Evolutionary conservation across 2,113 vertebrate genomes (phyloP).

Genomic region (Daboia siamensis): DNA sequence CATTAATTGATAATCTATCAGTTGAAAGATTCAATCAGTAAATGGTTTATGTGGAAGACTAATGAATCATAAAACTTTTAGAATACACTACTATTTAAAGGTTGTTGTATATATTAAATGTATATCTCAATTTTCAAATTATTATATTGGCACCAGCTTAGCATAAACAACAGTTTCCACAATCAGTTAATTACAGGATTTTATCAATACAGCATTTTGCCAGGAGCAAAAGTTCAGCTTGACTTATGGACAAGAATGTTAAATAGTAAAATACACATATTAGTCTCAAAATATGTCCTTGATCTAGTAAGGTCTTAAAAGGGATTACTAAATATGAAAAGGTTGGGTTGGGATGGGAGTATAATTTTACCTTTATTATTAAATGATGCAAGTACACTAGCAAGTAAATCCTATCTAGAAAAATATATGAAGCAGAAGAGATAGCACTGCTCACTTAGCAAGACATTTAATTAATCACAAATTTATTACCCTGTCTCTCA

Average conservation of each 20-base stretch:
- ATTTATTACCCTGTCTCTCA: slow-evolving; percentile 24
- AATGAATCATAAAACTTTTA: slow-evolving; percentile 13
- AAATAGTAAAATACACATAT: slow-evolving; percentile 39
- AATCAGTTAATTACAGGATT: slow-evolving; percentile 23
- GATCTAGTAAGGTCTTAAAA: slow-evolving; percentile 29
- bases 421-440: slow-evolving; percentile 17
- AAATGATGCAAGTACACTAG: slow-evolving; percentile 26
- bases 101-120: slow-evolving; percentile 33
- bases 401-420: slow-evolving; percentile 26
- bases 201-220: slow-evolving; percentile 35
- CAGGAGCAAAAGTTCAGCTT: slow-evolving; percentile 11
- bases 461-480: slow-evolving; percentile 37
- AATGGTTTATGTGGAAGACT: background rate
- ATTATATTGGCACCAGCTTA: slow-evolving; percentile 29
- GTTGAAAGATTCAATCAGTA: slow-evolving; percentile 5
- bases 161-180: slow-evolving; percentile 2
- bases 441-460: slow-evolving; percentile 16
- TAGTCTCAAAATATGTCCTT: slow-evolving; percentile 29
- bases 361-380: slow-evolving; percentile 15
- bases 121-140: slow-evolving; percentile 34
- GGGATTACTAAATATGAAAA: slow-evolving; percentile 31
- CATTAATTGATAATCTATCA: background rate
- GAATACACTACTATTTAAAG: slow-evolving; percentile 27
- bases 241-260: slow-evolving; percentile 43
- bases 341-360: background rate